Conservation (phyloP, 2,888 invertebrate species). For the Keiferia lycopersicella region DNA sequence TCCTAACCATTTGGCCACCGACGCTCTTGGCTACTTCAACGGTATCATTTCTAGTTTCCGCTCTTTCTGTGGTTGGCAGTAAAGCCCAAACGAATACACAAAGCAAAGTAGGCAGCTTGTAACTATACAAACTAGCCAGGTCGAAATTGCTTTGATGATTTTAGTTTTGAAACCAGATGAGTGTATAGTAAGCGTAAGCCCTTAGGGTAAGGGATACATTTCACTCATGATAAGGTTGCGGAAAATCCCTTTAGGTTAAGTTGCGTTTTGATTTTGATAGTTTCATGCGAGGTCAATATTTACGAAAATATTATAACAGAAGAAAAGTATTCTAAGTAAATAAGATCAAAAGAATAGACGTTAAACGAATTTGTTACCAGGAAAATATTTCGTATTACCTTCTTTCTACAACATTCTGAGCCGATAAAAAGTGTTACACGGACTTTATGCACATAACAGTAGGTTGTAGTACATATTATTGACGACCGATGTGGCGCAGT, state of each 20-base stretch:
- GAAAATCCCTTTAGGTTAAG: background rate
- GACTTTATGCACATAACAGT: no score
- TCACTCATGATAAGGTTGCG: background rate
- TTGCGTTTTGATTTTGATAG: background rate
- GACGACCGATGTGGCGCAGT: no score
- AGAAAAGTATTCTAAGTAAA: background rate
- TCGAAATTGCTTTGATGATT: conserved; percentile 15
- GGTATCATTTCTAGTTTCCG: no score
- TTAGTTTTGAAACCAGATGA: conserved; percentile 4
- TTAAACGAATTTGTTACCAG: background rate
- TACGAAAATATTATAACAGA: background rate
- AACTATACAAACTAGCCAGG: background rate
- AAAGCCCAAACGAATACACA: conserved; percentile 36
- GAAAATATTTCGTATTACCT: background rate
- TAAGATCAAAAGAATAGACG: background rate
- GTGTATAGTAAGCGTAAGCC: background rate
- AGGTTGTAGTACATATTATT: no score
- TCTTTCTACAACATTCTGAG: background rate
- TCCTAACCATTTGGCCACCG: no score
- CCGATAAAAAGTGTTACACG: background rate
- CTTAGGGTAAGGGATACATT: conserved; percentile 8
- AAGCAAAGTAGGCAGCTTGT: conserved; percentile 1
- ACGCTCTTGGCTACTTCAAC: no score
- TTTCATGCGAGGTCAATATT: background rate
- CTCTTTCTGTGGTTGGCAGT: background rate